phyloP scores from a whole-genome alignment of 2,113 vertebrate species.

The Pterocles burchelli region DNA sequence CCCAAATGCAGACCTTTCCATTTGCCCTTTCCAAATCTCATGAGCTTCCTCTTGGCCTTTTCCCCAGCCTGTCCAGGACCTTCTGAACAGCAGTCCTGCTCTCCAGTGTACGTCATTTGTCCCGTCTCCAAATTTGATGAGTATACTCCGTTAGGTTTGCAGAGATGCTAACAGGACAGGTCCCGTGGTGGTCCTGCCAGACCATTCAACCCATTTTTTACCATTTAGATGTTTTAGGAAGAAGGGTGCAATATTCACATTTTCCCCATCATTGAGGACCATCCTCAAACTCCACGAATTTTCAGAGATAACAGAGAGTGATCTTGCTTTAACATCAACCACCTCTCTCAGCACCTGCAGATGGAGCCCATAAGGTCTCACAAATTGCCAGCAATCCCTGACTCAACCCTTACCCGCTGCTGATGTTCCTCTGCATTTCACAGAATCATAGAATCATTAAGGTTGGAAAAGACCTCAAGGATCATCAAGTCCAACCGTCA shows the following conservation, averaged over 20 bases:
- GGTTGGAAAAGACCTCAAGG: no score
- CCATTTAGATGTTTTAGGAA: not conserved
- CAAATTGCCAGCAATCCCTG: not conserved
- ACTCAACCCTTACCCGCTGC: accelerated
- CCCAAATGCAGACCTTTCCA: not conserved
- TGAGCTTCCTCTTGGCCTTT: not conserved
- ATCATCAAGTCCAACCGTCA: no score
- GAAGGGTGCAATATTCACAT: not conserved
- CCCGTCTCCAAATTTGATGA: not conserved
- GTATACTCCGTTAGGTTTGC: not conserved
- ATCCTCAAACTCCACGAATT: not conserved
- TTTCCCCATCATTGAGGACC: not conserved
- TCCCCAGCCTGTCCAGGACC: not conserved
- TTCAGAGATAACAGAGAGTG: not conserved
- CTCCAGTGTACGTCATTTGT: accelerated
- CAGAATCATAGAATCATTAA: no score
- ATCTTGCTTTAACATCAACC: not conserved
- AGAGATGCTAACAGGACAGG: not conserved
- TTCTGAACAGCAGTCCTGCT: not conserved
- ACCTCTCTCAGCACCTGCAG: not conserved
- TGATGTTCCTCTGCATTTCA: not conserved
- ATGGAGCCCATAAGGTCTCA: not conserved
- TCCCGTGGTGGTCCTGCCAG: not conserved
- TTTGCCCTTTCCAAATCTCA: not conserved
- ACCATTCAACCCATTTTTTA: not conserved